Evolutionary conservation across 2,797 vertebrate genomes (phyloP).

Genomic region (Notamacropus eugenii): DNA sequence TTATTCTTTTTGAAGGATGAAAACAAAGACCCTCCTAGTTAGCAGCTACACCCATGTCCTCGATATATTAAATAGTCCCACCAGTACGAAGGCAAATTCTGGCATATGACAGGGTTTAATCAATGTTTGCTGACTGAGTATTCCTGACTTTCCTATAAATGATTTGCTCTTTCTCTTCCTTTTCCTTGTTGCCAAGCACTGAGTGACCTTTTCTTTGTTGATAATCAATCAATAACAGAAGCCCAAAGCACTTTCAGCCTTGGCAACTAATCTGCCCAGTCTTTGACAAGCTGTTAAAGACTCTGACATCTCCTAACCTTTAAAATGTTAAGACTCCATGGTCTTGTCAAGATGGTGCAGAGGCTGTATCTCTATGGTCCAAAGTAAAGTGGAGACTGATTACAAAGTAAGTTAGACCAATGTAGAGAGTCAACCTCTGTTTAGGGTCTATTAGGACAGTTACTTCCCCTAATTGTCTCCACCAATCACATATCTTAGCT

Average conservation of each 20-base stretch:
- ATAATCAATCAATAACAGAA: not conserved
- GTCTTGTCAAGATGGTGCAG: constrained; percentile 41
- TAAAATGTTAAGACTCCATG: constrained; percentile 14
- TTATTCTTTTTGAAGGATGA: no score
- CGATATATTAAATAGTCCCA: no score
- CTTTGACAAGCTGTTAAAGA: no score
- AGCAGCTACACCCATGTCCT: no score
- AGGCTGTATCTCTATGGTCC: constrained; percentile 4
- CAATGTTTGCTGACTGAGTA: no score
- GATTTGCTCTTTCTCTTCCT: not conserved
- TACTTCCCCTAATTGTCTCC: not conserved
- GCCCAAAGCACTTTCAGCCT: no score
- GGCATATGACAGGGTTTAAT: no score
- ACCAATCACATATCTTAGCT: not conserved
- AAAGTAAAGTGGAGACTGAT: constrained; percentile 39
- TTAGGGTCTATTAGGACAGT: not conserved
- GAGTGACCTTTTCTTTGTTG: constrained; percentile 38
- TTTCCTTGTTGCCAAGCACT: constrained; percentile 28
- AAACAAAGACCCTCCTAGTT: no score
- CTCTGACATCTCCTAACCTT: no score
- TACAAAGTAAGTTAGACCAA: constrained; percentile 1
- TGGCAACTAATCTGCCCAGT: no score
- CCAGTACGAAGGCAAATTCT: no score
- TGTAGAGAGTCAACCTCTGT: constrained; percentile 8
- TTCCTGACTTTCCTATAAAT: no score